Evolutionary conservation across 2,888 invertebrate species (phyloP).

Genomic region (Lamellibrachia columna): DNA sequence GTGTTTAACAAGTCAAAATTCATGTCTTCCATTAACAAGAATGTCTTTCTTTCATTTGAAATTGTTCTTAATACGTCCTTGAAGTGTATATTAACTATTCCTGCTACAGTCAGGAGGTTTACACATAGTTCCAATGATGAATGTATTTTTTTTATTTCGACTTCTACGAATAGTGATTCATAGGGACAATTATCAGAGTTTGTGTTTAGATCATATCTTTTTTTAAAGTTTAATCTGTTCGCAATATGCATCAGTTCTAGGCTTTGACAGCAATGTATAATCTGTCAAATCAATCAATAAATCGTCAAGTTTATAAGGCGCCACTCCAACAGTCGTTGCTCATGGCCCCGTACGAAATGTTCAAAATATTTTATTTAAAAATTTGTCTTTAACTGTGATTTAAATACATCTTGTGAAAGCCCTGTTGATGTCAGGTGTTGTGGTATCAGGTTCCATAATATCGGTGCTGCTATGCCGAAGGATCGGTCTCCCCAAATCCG

Average conservation of each 20-base stretch:
- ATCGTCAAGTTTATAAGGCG: no score
- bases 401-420: no score
- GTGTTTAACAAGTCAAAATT: not conserved
- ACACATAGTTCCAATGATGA: not conserved
- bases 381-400: no score
- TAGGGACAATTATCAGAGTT: not conserved
- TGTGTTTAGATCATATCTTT: not conserved
- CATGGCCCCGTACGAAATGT: no score
- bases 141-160: not conserved
- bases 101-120: not conserved
- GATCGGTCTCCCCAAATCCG: no score
- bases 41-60: not conserved
- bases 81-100: not conserved
- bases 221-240: not conserved
- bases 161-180: not conserved
- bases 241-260: not conserved
- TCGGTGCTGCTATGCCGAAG: no score
- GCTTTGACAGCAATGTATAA: not conserved
- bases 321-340: no score
- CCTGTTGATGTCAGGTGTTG: no score
- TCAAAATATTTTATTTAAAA: no score
- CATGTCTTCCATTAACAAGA: not conserved
- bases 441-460: no score
- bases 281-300: not conserved
- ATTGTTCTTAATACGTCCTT: not conserved